phyloP scores from a whole-genome alignment of 1,140 invertebrate genomes.

The Habropoda laboriosa region DNA sequence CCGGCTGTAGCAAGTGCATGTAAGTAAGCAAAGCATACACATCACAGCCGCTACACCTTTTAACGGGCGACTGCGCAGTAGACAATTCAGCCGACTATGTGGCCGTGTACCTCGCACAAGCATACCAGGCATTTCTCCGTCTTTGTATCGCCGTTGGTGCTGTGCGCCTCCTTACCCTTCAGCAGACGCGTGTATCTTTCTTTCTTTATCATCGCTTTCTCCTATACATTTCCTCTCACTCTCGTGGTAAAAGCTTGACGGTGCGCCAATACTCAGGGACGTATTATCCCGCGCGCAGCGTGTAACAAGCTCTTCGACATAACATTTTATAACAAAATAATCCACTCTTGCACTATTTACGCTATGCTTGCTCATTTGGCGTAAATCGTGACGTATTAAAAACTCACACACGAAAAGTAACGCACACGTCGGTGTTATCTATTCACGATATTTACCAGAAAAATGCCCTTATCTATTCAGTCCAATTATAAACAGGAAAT shows the following conservation, averaged over 20 bases:
- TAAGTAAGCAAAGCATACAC: constrained; percentile 47
- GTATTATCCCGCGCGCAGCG: background rate
- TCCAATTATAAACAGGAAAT: background rate
- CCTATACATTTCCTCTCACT: constrained; percentile 55
- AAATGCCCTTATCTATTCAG: constrained; percentile 2
- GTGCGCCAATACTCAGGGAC: constrained; percentile 46
- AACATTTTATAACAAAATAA: background rate
- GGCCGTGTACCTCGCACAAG: constrained; percentile 43
- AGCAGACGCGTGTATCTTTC: constrained; percentile 56
- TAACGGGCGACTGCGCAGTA: constrained; percentile 60
- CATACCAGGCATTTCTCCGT: constrained; percentile 54
- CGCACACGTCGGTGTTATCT: background rate
- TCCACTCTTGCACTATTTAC: background rate
- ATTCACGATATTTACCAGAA: background rate
- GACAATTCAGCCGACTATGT: constrained; percentile 52
- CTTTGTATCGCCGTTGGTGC: constrained; percentile 44
- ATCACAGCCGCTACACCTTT: constrained; percentile 60
- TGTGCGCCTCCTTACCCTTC: constrained; percentile 56
- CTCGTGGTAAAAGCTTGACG: constrained; percentile 43
- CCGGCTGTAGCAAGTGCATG: constrained; percentile 37
- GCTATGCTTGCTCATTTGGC: background rate
- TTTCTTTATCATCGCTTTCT: constrained; percentile 54
- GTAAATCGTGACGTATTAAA: background rate
- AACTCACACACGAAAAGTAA: background rate
- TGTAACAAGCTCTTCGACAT: background rate